Evolutionary conservation across 2,797 vertebrate genomes (phyloP), one percentile per base, ranked within the genome.

Genomic region (Hozukius guyotensis): DNA sequence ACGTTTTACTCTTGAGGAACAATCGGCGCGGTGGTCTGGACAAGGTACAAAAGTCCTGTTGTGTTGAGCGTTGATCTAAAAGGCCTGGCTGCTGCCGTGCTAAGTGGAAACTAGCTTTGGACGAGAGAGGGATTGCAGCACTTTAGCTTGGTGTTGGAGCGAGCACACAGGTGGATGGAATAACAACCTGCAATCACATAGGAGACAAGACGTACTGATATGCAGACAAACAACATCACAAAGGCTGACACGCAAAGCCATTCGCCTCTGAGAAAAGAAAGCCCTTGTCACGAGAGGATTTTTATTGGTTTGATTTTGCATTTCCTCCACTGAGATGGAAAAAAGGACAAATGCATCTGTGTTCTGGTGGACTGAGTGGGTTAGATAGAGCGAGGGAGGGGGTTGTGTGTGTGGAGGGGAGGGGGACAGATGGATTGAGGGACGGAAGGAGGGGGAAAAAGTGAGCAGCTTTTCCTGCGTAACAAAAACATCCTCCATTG

Each of bases 1-100:
- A 83, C 85, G 81, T 89, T 94, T 91, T 84, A 81, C 92, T 93
- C 89, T 93, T 89, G 88, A 85, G 85, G 64, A 93, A 94, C 91
- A 87, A 87, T 76, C 72, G 88, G 70, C 56, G 34, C 46, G 68
- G 68, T 65, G 85, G 61, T 88, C 81, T 63, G 83, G 82, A 90
- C 89, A 89, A 74, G 72, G 60, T 71, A 69, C 81, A 85, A 53
- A 49, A 38, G 84, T 82, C 79, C 70, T 38, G 70, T 85, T 71
- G 68, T 74, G 76, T 65, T 67, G 62, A 75, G 60, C 7, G 46
- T 42, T 78, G 80, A 87, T 83, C 68, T 87, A 73, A 88, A 77
- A 72, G 22, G 59, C 60, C 56, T 22, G 34, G 64, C 71, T 66
- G 64, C 70, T 71, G 63, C 32, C 5, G 20, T 7, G 56, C 63